These are phyloP conservation scores for Neodon shergylaensis DNA, from an alignment of 2,113 vertebrate species.

Conservation along the genomic window DNA sequence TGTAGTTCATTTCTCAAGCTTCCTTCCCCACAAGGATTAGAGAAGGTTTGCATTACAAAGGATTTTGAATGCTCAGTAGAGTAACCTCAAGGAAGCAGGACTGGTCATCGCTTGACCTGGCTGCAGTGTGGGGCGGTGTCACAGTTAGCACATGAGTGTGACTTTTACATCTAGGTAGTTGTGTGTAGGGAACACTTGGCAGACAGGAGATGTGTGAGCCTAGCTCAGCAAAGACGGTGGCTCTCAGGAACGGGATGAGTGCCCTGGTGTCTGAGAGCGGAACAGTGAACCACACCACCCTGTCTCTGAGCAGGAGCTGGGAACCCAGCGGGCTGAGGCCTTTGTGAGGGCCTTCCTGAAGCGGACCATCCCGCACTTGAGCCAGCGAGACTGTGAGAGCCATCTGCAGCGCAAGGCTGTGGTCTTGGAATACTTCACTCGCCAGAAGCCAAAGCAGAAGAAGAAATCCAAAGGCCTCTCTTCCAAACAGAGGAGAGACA, in stretches of 20 bases:
- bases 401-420: constrained; percentile 89
- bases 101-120: not conserved
- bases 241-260: not conserved
- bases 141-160: not conserved
- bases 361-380: constrained; percentile 81
- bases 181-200: too few relatives aligned
- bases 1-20: not conserved
- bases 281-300: accelerated
- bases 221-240: not conserved
- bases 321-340: constrained; percentile 76
- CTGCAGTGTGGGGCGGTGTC: not conserved
- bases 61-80: not conserved
- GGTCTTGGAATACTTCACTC: constrained; percentile 85
- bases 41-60: not conserved
- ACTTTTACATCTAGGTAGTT: not conserved
- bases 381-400: constrained; percentile 66
- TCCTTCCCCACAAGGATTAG: not conserved
- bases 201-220: not conserved
- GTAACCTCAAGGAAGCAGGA: not conserved
- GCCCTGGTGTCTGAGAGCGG: not conserved
- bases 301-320: constrained; percentile 79
- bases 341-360: constrained; percentile 91
- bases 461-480: constrained; percentile 87
- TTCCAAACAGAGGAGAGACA: constrained; percentile 86
- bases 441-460: constrained; percentile 77